These are phyloP conservation scores for Bombyx mori DNA, from an alignment of 1,140 invertebrate species.

Conservation along the genomic window ASM3026992v2 NC_085107.1:8114501-8115000, in stretches of 20 bases:
- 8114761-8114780: conserved; percentile 34
- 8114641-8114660: conserved; percentile 25
- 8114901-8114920: no score
- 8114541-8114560: no score
- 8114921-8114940: not conserved
- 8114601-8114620: conserved; percentile 29
- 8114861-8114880: conserved; percentile 28
- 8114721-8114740: conserved; percentile 13
- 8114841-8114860: conserved; percentile 40
- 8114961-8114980: conserved; percentile 29
- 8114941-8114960: conserved; percentile 53
- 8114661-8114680: conserved; percentile 25
- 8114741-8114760: conserved; percentile 36
- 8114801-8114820: conserved; percentile 27
- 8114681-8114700: conserved; percentile 39
- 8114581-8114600: conserved; percentile 17
- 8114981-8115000: conserved; percentile 31
- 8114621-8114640: conserved; percentile 38
- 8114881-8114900: conserved; percentile 20
- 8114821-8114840: conserved; percentile 51
- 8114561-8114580: no score
- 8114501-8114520: no score
- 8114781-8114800: conserved; percentile 18
- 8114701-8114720: conserved; percentile 16
- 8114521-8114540: no score